A percentile compares a stretch with the other conserved stretches of the same genome.
Evolutionary conservation across 2,113 vertebrate species (phyloP).

Genomic region (Boleophthalmus pectinirostris): DNA sequence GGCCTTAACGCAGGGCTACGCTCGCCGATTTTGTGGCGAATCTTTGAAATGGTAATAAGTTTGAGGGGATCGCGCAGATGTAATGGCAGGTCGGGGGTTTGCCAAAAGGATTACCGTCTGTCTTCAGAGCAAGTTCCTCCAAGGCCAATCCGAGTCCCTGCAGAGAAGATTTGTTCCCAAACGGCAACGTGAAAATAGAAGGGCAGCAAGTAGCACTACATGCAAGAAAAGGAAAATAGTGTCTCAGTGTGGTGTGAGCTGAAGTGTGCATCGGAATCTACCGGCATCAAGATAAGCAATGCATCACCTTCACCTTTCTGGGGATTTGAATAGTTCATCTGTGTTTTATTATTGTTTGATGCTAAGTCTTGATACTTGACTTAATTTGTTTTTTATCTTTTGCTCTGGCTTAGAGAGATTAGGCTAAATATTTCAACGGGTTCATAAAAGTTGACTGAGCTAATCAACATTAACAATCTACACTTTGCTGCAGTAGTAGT

Average conservation of each 20-base stretch:
- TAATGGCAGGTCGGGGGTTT: conserved; percentile 64
- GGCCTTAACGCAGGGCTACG: conserved; percentile 42
- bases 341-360: conserved; percentile 3
- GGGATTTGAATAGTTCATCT: background rate
- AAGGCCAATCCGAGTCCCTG: conserved; percentile 56
- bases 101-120: conserved; percentile 66
- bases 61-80: conserved; percentile 50
- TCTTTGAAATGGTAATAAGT: conserved; percentile 73
- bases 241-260: background rate
- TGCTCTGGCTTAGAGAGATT: background rate
- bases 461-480: background rate
- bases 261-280: conserved; percentile 15
- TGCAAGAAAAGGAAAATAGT: background rate
- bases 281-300: conserved; percentile 23
- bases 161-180: conserved; percentile 51
- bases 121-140: conserved; percentile 48
- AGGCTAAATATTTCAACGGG: background rate
- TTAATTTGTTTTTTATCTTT: background rate
- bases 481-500: background rate
- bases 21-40: conserved; percentile 56
- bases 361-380: background rate
- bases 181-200: conserved; percentile 46
- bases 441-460: background rate
- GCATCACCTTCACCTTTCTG: conserved; percentile 6
- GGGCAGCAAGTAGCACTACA: conserved; percentile 21